Percentiles rank a stretch among this genome's conserved stretches.
Conservation (phyloP, 2,797 vertebrate species). For the Carapus acus region DNA sequence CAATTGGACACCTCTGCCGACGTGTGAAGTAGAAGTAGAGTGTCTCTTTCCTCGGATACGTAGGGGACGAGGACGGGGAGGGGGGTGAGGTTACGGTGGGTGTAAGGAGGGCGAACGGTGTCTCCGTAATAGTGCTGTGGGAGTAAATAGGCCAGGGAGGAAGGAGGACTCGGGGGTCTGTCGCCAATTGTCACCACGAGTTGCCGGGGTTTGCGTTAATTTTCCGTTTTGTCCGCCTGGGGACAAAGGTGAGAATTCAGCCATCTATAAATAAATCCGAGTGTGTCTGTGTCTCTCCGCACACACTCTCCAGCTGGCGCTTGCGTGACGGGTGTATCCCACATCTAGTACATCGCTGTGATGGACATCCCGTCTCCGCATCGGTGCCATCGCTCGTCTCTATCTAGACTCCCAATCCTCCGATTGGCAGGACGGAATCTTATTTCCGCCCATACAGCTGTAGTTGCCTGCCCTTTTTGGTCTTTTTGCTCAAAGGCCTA, state of each 20-base stretch:
- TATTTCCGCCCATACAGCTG: no score
- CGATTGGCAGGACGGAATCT: no score
- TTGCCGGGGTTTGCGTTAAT: slow-evolving; percentile 64
- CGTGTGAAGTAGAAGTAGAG: slow-evolving; percentile 77
- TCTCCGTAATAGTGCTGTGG: slow-evolving; percentile 51
- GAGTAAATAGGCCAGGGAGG: slow-evolving; percentile 59
- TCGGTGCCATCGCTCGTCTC: no score
- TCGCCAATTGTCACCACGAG: slow-evolving; percentile 73
- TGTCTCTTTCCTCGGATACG: slow-evolving; percentile 53
- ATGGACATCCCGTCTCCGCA: no score
- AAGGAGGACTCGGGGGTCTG: slow-evolving; percentile 57
- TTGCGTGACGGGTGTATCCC: no score
- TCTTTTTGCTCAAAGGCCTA: no score
- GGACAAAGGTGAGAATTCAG: slow-evolving; percentile 60
- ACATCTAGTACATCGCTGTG: no score
- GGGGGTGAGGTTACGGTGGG: slow-evolving; percentile 39
- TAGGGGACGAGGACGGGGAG: slow-evolving; percentile 36
- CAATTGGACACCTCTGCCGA: slow-evolving; percentile 75
- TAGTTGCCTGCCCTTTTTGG: no score
- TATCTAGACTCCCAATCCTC: no score
- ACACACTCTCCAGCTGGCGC: no score
- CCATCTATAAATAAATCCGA: slow-evolving; percentile 59
- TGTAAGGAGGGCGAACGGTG: slow-evolving; percentile 38
- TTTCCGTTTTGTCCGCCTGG: slow-evolving; percentile 56
- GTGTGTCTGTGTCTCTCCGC: slow-evolving; percentile 20